Percentiles rank a stretch among this genome's conserved stretches.
phyloP scores from a whole-genome alignment of 2,797 vertebrate genomes.

The Nyctibius grandis region DNA sequence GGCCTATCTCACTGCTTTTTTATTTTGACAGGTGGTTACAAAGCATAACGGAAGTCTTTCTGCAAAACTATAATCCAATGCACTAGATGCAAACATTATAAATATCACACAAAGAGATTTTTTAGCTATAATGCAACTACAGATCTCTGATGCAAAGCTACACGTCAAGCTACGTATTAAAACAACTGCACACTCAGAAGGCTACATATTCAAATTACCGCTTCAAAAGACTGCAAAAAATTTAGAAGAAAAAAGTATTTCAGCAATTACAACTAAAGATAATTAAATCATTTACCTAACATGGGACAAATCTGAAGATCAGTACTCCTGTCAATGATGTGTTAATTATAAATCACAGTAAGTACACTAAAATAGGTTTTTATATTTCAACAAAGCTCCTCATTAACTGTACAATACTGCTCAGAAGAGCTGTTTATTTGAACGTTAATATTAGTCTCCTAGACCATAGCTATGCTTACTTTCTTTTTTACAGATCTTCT shows the following conservation, averaged over 20 bases:
- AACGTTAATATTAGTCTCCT: background rate
- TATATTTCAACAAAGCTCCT: background rate
- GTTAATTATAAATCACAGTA: background rate
- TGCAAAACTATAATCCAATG: background rate
- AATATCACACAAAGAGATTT: background rate
- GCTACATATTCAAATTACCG: background rate
- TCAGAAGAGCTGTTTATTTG: background rate
- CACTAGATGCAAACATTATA: background rate
- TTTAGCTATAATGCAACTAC: background rate
- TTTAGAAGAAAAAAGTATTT: background rate
- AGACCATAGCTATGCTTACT: background rate
- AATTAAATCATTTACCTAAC: background rate
- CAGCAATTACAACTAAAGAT: background rate
- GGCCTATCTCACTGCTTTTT: conserved; percentile 10
- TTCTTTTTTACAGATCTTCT: background rate
- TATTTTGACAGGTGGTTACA: background rate
- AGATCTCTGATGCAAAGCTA: background rate
- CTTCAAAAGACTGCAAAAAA: background rate
- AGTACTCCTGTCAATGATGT: background rate
- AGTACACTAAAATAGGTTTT: background rate
- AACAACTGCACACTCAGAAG: background rate
- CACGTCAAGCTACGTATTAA: background rate
- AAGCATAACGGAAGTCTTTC: background rate
- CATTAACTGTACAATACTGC: background rate
- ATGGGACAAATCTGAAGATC: background rate